Evolutionary conservation across 2,797 vertebrate genomes (phyloP).

Genomic region (Pangasius sanitwongsei): DNA sequence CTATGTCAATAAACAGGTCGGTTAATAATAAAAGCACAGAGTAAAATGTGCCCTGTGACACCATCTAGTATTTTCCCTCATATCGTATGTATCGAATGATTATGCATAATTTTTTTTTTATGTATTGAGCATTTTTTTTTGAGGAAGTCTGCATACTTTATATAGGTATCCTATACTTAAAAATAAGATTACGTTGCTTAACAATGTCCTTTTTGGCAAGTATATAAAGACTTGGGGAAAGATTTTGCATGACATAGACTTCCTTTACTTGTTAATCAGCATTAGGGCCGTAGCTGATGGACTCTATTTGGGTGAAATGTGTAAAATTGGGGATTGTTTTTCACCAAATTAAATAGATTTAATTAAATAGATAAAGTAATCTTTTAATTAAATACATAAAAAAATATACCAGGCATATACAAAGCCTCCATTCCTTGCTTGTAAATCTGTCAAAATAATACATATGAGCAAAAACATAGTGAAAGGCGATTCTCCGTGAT

Average conservation of each 20-base stretch:
- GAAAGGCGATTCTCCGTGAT: not conserved
- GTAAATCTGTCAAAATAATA: not conserved
- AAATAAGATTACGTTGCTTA: not conserved
- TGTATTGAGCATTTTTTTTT: not conserved
- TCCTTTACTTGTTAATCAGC: not conserved
- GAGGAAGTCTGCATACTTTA: no score
- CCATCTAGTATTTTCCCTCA: not conserved
- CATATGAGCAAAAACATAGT: not conserved
- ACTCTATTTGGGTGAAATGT: not conserved
- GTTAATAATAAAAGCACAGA: not conserved
- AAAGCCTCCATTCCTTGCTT: not conserved
- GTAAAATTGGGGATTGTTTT: not conserved
- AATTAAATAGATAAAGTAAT: not conserved
- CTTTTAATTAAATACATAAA: not conserved
- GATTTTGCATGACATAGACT: no score
- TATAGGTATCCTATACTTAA: no score
- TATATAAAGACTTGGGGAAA: not conserved
- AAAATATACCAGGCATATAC: not conserved
- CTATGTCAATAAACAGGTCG: not conserved
- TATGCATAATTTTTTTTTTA: not conserved
- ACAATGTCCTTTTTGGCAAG: not conserved
- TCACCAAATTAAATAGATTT: not conserved
- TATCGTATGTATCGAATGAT: not conserved
- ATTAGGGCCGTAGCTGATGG: no score
- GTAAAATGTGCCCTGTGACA: not conserved